Evolutionary conservation across 2,113 vertebrate species (phyloP).

Genomic region (Elgaria multicarinata): DNA sequence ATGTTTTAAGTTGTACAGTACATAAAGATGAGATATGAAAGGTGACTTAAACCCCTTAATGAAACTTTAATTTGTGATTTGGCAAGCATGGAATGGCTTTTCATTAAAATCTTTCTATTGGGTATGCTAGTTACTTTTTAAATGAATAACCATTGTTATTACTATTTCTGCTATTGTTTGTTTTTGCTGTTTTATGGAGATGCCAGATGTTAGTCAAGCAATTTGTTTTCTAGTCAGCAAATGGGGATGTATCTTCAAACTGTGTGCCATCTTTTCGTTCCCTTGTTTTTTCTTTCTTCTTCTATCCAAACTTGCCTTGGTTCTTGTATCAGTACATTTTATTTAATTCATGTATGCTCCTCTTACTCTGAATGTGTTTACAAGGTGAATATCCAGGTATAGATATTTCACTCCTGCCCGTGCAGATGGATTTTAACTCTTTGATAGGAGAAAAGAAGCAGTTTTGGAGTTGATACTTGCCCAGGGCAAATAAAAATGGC

Average conservation of each 20-base stretch:
- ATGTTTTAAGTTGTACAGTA: neutral
- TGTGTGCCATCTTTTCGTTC: neutral
- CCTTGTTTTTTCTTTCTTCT: no score
- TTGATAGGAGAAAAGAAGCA: no score
- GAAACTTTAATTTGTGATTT: constrained; percentile 9
- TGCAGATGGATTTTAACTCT: no score
- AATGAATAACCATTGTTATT: neutral
- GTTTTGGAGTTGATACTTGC: no score
- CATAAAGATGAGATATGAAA: neutral
- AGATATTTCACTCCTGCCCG: no score
- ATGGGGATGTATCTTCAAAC: neutral
- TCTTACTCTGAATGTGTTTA: no score
- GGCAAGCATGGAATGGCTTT: neutral
- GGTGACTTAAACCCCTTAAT: neutral
- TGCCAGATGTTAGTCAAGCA: neutral
- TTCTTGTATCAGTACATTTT: no score
- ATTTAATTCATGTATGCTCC: no score
- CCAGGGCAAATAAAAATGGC: no score
- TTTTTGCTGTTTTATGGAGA: neutral
- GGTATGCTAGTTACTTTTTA: neutral
- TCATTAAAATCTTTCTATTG: neutral
- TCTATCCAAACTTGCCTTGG: no score
- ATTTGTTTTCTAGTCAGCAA: constrained; percentile 11
- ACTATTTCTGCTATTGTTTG: neutral
- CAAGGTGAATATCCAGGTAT: no score